A percentile compares a stretch with the other conserved stretches of the same genome.
phyloP scores from a whole-genome alignment of 2,797 vertebrate genomes.

The Ctenopoma kingsleyae region DNA sequence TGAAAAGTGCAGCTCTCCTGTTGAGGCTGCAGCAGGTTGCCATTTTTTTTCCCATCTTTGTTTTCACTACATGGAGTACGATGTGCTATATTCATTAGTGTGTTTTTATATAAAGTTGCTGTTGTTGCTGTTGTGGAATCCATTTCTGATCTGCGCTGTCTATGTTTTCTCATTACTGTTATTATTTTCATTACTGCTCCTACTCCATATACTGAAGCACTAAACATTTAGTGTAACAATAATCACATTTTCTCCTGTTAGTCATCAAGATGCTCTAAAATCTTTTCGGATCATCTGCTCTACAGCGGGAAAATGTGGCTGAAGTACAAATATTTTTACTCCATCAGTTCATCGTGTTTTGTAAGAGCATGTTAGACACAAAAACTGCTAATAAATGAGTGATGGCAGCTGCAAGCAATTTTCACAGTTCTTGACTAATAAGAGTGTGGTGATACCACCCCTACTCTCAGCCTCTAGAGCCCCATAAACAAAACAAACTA shows the following conservation, averaged over 20 bases:
- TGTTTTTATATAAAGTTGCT: background rate
- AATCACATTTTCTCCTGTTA: background rate
- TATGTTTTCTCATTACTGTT: background rate
- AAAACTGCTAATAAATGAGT: background rate
- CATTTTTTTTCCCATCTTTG: background rate
- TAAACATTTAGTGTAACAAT: background rate
- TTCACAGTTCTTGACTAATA: conserved; percentile 35
- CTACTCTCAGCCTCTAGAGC: conserved; percentile 12
- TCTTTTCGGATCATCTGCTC: background rate
- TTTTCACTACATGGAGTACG: background rate
- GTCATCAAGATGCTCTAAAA: background rate
- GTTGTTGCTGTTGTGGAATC: background rate
- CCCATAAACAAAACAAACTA: conserved; percentile 43
- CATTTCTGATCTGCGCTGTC: background rate
- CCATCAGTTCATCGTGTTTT: background rate
- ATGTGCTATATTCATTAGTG: conserved; percentile 1
- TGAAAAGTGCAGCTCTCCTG: background rate
- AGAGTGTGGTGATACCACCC: conserved; percentile 5
- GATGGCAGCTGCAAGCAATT: conserved; percentile 40
- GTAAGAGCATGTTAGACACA: background rate
- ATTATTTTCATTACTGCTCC: too few species aligned
- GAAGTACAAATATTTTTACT: background rate
- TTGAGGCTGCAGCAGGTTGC: conserved; percentile 4
- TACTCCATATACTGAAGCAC: background rate
- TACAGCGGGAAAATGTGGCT: background rate